These are phyloP conservation scores for Eurystomus gularis DNA, from an alignment of 2,113 vertebrate species.

Conservation along the genomic window DNA sequence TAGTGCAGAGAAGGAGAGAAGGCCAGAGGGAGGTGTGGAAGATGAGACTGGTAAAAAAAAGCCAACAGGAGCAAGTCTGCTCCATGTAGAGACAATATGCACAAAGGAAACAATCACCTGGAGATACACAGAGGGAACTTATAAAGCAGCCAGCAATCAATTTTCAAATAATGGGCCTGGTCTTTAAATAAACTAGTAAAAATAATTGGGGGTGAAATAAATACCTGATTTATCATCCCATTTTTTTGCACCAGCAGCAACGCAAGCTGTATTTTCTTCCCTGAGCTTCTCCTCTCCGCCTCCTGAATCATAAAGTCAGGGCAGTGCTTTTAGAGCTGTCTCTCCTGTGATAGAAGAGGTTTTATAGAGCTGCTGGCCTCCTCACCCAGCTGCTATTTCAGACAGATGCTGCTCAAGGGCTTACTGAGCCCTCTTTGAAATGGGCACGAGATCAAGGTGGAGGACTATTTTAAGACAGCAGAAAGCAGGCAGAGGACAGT, in stretches of 20 bases:
- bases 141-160: background rate
- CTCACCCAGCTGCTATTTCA: background rate
- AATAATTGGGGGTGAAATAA: background rate
- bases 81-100: fast-evolving
- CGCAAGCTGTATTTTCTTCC: background rate
- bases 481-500: background rate
- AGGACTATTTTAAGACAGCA: background rate
- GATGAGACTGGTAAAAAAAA: background rate
- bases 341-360: background rate
- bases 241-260: background rate
- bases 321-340: background rate
- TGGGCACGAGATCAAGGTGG: background rate
- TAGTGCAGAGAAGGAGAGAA: background rate
- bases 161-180: background rate
- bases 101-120: background rate
- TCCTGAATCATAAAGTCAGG: background rate
- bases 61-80: background rate
- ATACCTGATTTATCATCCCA: background rate
- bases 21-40: background rate
- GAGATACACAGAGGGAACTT: background rate
- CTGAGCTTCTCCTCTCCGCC: background rate
- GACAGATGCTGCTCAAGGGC: background rate
- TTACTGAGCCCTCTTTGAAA: background rate
- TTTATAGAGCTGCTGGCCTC: background rate
- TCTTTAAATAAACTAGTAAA: background rate